A percentile compares a stretch with the other conserved stretches of the same genome.
These are phyloP conservation scores for Tetragonisca angustula DNA, from an alignment of 2,888 invertebrate genomes.

Conservation along the genomic window DNA sequence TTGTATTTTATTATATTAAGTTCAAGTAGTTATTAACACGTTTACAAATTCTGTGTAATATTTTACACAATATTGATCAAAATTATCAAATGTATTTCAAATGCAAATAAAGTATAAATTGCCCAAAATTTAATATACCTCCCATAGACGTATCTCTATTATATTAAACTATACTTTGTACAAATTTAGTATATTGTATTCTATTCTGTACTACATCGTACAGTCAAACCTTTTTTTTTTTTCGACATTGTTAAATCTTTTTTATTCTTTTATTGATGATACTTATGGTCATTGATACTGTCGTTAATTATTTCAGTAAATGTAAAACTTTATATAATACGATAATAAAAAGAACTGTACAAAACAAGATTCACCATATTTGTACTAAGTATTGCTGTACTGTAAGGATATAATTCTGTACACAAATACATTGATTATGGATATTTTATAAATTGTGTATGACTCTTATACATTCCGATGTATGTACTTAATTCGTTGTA, in stretches of 20 bases:
- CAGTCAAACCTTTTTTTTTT: conserved; percentile 6
- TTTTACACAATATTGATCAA: conserved; percentile 55
- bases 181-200: conserved; percentile 62
- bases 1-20: conserved; percentile 57
- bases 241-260: conserved; percentile 22
- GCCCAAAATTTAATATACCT: conserved; percentile 56
- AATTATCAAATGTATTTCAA: conserved; percentile 56
- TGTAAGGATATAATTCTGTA: conserved; percentile 49
- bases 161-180: conserved; percentile 59
- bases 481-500: conserved; percentile 35
- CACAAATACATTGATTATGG: conserved; percentile 43
- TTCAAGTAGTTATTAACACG: conserved; percentile 50
- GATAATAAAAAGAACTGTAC: conserved; percentile 49
- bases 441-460: conserved; percentile 22
- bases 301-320: conserved; percentile 29
- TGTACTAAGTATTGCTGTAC: conserved; percentile 40
- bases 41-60: conserved; percentile 57
- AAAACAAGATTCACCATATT: conserved; percentile 52
- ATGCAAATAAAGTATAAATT: conserved; percentile 64
- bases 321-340: conserved; percentile 36
- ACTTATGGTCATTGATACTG: conserved; percentile 8
- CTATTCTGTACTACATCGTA: conserved; percentile 44
- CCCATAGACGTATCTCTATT: conserved; percentile 48
- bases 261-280: conserved; percentile 2
- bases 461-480: conserved; percentile 33